Conservation (phyloP, 2,888 invertebrate species). For the Idaea aversata region DNA sequence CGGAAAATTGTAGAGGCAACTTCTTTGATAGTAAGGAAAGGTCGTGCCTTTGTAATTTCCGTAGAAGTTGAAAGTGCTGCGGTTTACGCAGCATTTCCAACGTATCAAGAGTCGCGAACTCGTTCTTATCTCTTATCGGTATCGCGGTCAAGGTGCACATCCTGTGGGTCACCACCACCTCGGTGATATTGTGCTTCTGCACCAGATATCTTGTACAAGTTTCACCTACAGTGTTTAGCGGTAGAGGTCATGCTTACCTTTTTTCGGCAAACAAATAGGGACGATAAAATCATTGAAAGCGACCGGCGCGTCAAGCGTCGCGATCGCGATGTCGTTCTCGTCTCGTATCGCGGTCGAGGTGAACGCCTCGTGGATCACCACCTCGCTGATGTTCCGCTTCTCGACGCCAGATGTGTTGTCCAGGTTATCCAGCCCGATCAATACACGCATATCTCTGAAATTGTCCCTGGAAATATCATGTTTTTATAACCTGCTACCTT, state of each 20-base stretch:
- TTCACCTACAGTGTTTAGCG: too few species aligned
- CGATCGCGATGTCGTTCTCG: slow-evolving; percentile 80
- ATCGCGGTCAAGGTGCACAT: too few species aligned
- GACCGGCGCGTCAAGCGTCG: slow-evolving; percentile 66
- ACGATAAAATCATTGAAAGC: slow-evolving; percentile 60
- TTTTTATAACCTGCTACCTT: slow-evolving; percentile 3
- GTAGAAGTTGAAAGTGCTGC: too few species aligned
- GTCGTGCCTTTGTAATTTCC: too few species aligned
- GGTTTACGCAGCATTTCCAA: too few species aligned
- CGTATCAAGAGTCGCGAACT: too few species aligned
- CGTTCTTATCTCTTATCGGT: too few species aligned
- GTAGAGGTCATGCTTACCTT: slow-evolving; percentile 46
- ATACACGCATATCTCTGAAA: slow-evolving; percentile 51
- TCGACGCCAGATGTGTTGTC: slow-evolving; percentile 54
- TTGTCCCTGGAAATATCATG: slow-evolving; percentile 61
- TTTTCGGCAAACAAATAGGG: slow-evolving; percentile 78
- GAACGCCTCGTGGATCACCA: slow-evolving; percentile 73
- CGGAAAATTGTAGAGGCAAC: too few species aligned
- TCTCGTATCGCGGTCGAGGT: slow-evolving; percentile 74
- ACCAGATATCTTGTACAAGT: too few species aligned
- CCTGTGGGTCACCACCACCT: too few species aligned
- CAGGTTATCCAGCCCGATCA: slow-evolving; percentile 73
- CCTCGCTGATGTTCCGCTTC: slow-evolving; percentile 52
- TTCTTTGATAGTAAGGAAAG: too few species aligned
- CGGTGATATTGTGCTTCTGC: too few species aligned